A percentile compares a stretch with the other conserved stretches of the same genome.
These are phyloP conservation scores for Himantopus leucocephalus DNA, from an alignment of 2,113 vertebrate species.

Conservation along the genomic window DNA sequence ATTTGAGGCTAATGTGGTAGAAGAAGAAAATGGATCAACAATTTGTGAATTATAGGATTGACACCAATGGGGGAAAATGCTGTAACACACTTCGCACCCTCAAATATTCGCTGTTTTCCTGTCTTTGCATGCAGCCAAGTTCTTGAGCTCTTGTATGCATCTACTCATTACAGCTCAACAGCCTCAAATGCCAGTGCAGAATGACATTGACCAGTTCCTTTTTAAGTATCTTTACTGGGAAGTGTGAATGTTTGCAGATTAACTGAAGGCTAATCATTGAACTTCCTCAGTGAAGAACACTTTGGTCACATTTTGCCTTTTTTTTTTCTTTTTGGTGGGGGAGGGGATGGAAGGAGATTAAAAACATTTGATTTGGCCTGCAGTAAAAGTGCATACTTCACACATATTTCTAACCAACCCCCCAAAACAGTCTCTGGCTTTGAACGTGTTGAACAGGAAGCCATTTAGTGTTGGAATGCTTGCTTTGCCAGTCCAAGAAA, in stretches of 20 bases:
- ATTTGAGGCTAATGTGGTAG: conserved; percentile 61
- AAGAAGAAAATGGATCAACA: conserved; percentile 68
- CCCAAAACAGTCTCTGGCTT: conserved; percentile 81
- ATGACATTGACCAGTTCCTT: conserved; percentile 65
- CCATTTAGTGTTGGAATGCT: conserved; percentile 91
- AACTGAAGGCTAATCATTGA: conserved; percentile 70
- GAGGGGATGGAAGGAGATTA: conserved; percentile 29
- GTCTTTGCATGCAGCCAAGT: conserved; percentile 2
- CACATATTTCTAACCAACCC: conserved; percentile 89
- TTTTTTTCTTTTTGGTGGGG: not conserved
- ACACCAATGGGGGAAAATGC: conserved; percentile 31
- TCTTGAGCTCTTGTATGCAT: conserved; percentile 17
- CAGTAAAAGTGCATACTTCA: conserved; percentile 86
- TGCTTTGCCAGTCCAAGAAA: conserved; percentile 83
- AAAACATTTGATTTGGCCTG: conserved; percentile 93
- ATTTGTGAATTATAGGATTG: conserved; percentile 72
- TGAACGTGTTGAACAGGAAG: conserved; percentile 92
- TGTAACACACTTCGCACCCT: conserved; percentile 48
- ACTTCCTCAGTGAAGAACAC: conserved; percentile 75
- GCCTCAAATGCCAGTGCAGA: conserved; percentile 32
- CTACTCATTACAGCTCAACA: conserved; percentile 23
- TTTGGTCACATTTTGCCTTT: conserved; percentile 70
- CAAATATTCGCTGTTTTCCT: conserved; percentile 55
- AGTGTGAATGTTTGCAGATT: conserved; percentile 74
- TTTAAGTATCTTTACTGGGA: conserved; percentile 75